Evolutionary conservation across 2,797 vertebrate species (phyloP), one percentile per base, ranked within the genome.

Genomic region (Anguilla megastoma): DNA sequence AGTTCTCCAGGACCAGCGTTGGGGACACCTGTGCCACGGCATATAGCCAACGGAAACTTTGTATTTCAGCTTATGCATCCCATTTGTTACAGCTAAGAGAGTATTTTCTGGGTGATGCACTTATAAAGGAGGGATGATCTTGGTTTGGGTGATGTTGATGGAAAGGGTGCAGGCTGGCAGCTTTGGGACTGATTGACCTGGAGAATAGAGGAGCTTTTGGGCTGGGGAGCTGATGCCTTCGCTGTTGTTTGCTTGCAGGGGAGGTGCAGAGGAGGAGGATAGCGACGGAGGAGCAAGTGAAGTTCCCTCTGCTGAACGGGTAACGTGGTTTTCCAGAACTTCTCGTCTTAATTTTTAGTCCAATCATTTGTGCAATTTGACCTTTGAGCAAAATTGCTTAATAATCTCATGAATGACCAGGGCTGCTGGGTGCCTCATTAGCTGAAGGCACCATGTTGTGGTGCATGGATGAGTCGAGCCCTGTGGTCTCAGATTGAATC

Each of bases 251-350:
- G 88, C 9, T 89, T 87, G 88, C 93, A 99, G 98, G 97, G 84
- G 97, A 97, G 91, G 92, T 94, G 24, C 95, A 94, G 84, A 97
- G 95, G 84, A 96, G 98, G 86, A 96, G 98, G 90, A 96, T 99
- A 74, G 98, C 98, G 76, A 98, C 98, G 0, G 97, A 97, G 89
- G 97, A 98, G 88, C 98, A 99, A 93, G 98, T 99, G 90, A 96
- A 97, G 87, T 97, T 98, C 87, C 97, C 98, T 2, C 95, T 99
- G 92, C 94, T 95, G 87, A 97, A 98, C 79, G 98, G 98, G 98
- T 99, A 97, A 95, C 86, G 66, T 12, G 16, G 92, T 24, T 94
- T 10, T 80, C 7, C 69, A 2, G 24, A 16, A 21, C 66, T 9
- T 30, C 10, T n/a, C 18, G 8, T 74, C 21, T 71, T 36, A 3